These are phyloP conservation scores for Bombylius major DNA, from an alignment of 2,888 invertebrate genomes.

Conservation along the genomic window DNA sequence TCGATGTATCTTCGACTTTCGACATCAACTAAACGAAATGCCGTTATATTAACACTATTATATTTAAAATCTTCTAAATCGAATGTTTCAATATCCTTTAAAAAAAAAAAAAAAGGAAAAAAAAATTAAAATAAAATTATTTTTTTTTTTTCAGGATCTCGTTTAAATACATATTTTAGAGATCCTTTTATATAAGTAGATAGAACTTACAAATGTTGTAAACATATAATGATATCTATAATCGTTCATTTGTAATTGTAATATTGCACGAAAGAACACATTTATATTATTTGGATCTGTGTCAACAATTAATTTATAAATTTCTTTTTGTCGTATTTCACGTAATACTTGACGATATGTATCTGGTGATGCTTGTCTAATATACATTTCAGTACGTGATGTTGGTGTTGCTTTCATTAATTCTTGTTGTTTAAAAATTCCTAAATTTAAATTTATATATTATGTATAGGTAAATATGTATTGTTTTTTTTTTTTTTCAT, in stretches of 20 bases:
- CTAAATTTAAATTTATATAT: constrained; percentile 29
- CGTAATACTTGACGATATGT: constrained; percentile 53
- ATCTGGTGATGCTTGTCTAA: constrained; percentile 57
- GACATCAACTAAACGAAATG: constrained; percentile 75
- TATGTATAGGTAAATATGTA: background rate
- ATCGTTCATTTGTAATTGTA: constrained; percentile 78
- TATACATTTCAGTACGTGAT: constrained; percentile 59
- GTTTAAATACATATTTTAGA: background rate
- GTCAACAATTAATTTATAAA: constrained; percentile 79
- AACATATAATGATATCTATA: constrained; percentile 75
- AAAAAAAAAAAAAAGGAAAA: constrained; percentile 6
- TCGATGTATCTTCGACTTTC: constrained; percentile 62
- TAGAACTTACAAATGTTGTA: constrained; percentile 66
- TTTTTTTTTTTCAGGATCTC: background rate
- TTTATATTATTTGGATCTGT: constrained; percentile 70
- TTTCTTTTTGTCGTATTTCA: constrained; percentile 67
- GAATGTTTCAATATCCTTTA: constrained; percentile 70
- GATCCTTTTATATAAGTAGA: no score
- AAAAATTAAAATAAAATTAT: background rate
- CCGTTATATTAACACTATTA: constrained; percentile 88
- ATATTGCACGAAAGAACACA: constrained; percentile 73
- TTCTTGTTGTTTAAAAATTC: constrained; percentile 74
- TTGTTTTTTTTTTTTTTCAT: background rate
- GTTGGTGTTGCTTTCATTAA: constrained; percentile 59
- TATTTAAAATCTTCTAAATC: constrained; percentile 86